Evolutionary conservation across 2,113 vertebrate species (phyloP), one percentile per base, ranked within the genome.

Genomic region (Passer montanus): DNA sequence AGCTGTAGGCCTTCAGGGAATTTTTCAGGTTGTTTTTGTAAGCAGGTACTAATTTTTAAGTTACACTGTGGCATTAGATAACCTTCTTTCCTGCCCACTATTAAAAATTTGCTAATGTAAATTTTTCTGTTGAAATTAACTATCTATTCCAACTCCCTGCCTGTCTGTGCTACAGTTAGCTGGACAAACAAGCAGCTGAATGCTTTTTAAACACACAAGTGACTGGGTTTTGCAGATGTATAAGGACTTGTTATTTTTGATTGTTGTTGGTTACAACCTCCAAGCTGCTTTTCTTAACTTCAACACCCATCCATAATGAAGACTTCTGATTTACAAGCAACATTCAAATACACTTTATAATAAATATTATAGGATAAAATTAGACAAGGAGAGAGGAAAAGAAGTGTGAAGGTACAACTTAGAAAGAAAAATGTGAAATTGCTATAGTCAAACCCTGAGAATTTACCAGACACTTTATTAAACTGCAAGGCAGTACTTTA

Each of bases 381-480:
- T 31, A 89, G 18, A 90, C 28, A 66, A 68, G 11, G 24, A 59
- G 9, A 5, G 4, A 2, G 6, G 21, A 11, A 33, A 75, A 84
- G 33, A 78, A 24, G 31, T 76, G 13, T 8, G n/a, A 93, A 84
- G 21, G 46, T 46, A 53, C 41, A 79, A 79, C 24, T 63, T 62
- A 39, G 78, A 44, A 95, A 94, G 95, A 30, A 84, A 91, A 93
- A 93, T 31, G 8, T 93, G 86, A 94, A 94, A 78, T 56, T 68
- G 26, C 37, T 83, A 72, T 55, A 94, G 66, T 87, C 72, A 78
- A 66, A 75, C 62, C 9, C 50, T 46, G 13, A 73, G 75, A 92
- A 68, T 69, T 91, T 93, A 90, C 90, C 64, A 83, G 49, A 64
- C 87, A 95, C 94, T 97, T 97, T 93, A 97, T 96, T 97, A 96